Percentiles rank a stretch among this genome's conserved stretches.
These are phyloP conservation scores for Synergus umbraculus DNA, from an alignment of 2,888 invertebrate genomes.

Conservation along the genomic window DNA sequence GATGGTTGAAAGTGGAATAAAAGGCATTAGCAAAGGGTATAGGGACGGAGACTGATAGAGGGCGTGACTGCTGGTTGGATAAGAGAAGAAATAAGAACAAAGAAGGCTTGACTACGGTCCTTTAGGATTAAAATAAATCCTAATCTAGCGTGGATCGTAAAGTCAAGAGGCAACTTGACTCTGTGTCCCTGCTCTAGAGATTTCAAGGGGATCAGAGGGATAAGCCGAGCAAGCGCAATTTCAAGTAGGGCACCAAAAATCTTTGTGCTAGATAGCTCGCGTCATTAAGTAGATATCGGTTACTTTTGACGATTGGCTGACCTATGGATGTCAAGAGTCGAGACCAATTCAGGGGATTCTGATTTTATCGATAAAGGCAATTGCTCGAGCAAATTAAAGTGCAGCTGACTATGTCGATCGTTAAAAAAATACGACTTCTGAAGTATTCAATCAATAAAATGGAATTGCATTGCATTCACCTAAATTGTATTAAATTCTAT, in stretches of 20 bases:
- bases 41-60: slow-evolving; percentile 27
- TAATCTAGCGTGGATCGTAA: slow-evolving; percentile 68
- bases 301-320: slow-evolving; percentile 18
- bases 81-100: slow-evolving; percentile 40
- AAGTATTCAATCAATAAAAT: neutral
- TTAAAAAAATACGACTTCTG: too few species aligned
- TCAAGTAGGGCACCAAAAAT: slow-evolving; percentile 43
- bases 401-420: too few species aligned
- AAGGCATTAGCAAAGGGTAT: slow-evolving; percentile 16
- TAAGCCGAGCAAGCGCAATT: slow-evolving; percentile 56
- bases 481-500: neutral
- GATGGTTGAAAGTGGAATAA: slow-evolving; percentile 48
- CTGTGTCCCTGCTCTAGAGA: slow-evolving; percentile 45
- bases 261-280: slow-evolving; percentile 10
- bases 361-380: neutral
- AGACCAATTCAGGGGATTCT: neutral
- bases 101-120: slow-evolving; percentile 50
- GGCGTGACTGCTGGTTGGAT: neutral
- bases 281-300: slow-evolving; percentile 4
- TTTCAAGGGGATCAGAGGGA: slow-evolving; percentile 41
- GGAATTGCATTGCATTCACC: neutral
- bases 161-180: slow-evolving; percentile 60
- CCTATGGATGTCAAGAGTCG: neutral
- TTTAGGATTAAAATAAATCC: slow-evolving; percentile 72
- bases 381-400: neutral